phyloP scores from a whole-genome alignment of 2,888 invertebrate species.

The Pelosia muscerda region DNA sequence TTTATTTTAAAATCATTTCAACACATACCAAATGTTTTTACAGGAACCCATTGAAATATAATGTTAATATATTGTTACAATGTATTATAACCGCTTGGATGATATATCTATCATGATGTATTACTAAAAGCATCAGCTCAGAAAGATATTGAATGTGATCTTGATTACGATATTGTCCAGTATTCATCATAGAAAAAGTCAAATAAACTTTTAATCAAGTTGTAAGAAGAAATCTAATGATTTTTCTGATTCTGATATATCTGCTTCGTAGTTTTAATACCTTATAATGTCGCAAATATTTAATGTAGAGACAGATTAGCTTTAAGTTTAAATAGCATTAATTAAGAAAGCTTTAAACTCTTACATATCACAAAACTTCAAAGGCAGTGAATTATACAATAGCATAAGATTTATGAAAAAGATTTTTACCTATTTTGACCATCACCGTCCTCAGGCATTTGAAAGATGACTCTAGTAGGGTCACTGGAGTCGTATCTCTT shows the following conservation, averaged over 20 bases:
- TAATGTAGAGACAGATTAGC: neutral
- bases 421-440: constrained; percentile 67
- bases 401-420: neutral
- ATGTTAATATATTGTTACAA: constrained; percentile 28
- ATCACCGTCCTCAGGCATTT: constrained; percentile 72
- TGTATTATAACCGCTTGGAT: constrained; percentile 42
- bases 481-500: constrained; percentile 67
- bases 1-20: neutral
- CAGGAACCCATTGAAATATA: neutral
- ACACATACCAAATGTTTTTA: neutral
- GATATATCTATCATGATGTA: constrained; percentile 56
- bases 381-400: neutral
- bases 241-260: too few relatives aligned
- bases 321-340: neutral
- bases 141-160: constrained; percentile 52
- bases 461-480: constrained; percentile 71
- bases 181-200: constrained; percentile 36
- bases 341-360: neutral
- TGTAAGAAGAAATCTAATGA: neutral
- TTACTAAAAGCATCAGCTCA: constrained; percentile 55
- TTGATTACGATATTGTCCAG: constrained; percentile 52
- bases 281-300: neutral
- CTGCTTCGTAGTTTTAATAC: too few relatives aligned
- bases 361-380: neutral
- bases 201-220: constrained; percentile 46